Evolutionary conservation across 1,140 invertebrate genomes (phyloP), one percentile per base, ranked within the genome.

Genomic region (Tenebrio molitor): DNA sequence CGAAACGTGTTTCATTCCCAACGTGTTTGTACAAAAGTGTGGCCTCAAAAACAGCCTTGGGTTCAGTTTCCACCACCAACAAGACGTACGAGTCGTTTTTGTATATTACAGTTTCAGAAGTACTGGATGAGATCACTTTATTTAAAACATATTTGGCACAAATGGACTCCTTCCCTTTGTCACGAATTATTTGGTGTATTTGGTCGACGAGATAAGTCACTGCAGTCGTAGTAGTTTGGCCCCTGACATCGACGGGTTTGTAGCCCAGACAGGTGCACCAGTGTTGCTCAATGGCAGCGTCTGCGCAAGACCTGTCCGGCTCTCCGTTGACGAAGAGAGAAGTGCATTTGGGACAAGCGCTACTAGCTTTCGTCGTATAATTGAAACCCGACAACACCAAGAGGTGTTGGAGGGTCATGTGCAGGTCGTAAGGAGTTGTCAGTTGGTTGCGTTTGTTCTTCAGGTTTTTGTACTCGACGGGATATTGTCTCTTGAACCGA

Each of bases 241-340:
- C 29, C 84, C 84, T 36, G 80, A 81, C 2, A 80, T 81, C 10
- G 81, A 82, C 19, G 82, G 77, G 0, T 76, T 76, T 39, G 82
- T 82, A 77, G 86, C 89, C 1, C 81, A 85, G 86, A 74, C 94
- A 96, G 1, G 89, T 89, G 79, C 93, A 96, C 91, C 93, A 96
- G 77, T 94, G 92, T 25, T 89, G 86, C 7, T 84, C 83, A 5
- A 96, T 89, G 0, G 87, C 88, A 3, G 90, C 92, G 39, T 92
- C 88, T 7, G 82, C 80, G 81, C 95, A 97, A 0, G 90, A 91
- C 29, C 95, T 84, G 15, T 89, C 84, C 1, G 78, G 79, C 0
- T 90, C 86, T 0, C 93, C 87, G 12, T 88, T 83, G 1, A 83
- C 77, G 58, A 95, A 90, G 7, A 96, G 79, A 74, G 89, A 91